These are phyloP conservation scores for Onychostruthus taczanowskii DNA, from an alignment of 2,113 vertebrate genomes.

Conservation along the genomic window DNA sequence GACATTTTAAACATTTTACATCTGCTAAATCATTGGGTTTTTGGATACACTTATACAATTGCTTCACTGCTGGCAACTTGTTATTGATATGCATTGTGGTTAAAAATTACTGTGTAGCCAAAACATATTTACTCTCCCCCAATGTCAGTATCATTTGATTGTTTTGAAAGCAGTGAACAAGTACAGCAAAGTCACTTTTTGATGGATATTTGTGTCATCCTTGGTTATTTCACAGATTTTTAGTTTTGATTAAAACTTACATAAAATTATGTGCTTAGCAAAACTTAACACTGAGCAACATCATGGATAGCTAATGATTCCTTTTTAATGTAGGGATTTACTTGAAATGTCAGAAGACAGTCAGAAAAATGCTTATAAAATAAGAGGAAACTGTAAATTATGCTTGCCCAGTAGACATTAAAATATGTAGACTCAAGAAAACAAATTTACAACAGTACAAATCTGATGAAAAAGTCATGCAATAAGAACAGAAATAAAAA, in stretches of 20 bases:
- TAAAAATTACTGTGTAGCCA: not conserved
- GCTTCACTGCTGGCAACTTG: not conserved
- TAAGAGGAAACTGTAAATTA: not conserved
- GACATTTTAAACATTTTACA: not conserved
- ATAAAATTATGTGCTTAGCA: not conserved
- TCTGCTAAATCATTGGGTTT: not conserved
- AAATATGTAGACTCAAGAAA: not conserved
- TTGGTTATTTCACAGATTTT: not conserved
- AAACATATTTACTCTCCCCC: not conserved
- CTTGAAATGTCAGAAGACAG: not conserved
- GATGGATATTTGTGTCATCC: not conserved
- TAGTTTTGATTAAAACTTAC: not conserved
- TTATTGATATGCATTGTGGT: not conserved
- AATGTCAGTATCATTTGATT: not conserved
- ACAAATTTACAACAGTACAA: not conserved
- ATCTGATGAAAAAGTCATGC: not conserved
- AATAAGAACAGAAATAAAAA: not conserved
- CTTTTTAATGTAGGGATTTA: not conserved
- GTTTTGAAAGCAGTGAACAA: not conserved
- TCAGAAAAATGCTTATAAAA: not conserved
- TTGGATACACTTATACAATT: not conserved
- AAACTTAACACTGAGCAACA: not conserved
- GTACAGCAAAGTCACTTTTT: not conserved
- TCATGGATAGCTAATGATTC: not conserved
- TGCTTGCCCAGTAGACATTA: not conserved